phyloP scores from a whole-genome alignment of 1,140 invertebrate species.

The Cherax destructor region DNA sequence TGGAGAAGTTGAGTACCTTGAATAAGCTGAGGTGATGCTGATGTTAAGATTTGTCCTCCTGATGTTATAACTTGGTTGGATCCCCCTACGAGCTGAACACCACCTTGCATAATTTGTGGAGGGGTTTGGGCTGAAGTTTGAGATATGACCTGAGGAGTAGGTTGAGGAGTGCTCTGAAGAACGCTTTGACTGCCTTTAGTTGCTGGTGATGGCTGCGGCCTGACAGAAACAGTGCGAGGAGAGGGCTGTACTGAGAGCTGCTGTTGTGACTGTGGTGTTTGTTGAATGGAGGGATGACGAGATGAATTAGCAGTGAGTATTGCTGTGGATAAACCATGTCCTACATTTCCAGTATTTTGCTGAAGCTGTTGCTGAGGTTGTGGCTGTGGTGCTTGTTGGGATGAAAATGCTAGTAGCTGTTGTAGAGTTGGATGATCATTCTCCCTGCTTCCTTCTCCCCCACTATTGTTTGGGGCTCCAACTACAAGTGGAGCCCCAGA shows the following conservation, averaged over 20 bases:
- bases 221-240: constrained; percentile 48
- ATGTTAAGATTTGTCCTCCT: constrained; percentile 62
- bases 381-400: constrained; percentile 49
- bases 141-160: constrained; percentile 54
- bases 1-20: constrained; percentile 55
- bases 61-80: constrained; percentile 62
- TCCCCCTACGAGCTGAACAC: constrained; percentile 56
- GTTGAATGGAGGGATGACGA: constrained; percentile 54
- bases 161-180: constrained; percentile 39
- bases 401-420: constrained; percentile 51
- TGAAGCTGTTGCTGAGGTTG: constrained; percentile 41
- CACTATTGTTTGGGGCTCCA: constrained; percentile 47
- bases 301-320: constrained; percentile 47
- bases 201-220: constrained; percentile 37
- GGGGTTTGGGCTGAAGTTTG: constrained; percentile 44
- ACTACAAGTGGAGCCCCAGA: constrained; percentile 51
- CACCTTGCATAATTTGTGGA: constrained; percentile 49
- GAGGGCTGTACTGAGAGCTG: constrained; percentile 51
- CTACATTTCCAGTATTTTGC: constrained; percentile 34
- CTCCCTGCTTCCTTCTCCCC: constrained; percentile 46
- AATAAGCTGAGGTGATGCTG: constrained; percentile 44
- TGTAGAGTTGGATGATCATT: constrained; percentile 61
- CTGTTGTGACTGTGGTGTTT: constrained; percentile 47
- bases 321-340: constrained; percentile 45
- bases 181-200: constrained; percentile 37